Evolutionary conservation across 1,140 invertebrate genomes (phyloP).

Genomic region (Samia ricini): DNA sequence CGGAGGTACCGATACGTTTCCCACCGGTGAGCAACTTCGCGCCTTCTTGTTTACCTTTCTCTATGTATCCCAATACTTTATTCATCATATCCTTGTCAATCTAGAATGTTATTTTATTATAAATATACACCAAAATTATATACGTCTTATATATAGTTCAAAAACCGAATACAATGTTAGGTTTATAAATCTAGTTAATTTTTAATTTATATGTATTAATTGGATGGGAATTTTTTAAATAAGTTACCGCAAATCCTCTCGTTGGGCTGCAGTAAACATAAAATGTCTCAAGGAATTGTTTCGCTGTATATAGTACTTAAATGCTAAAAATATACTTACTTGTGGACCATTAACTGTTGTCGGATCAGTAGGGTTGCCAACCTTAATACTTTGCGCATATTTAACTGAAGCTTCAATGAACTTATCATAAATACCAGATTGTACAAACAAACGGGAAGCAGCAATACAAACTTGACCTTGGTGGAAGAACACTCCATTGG

Average conservation of each 20-base stretch:
- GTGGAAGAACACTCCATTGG: constrained; percentile 89
- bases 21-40: constrained; percentile 84
- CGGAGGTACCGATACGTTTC: constrained; percentile 78
- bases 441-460: constrained; percentile 89
- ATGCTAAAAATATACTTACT: constrained; percentile 61
- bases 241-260: too few relatives aligned
- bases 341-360: constrained; percentile 89
- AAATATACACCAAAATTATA: neutral
- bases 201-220: too few relatives aligned
- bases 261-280: too few relatives aligned
- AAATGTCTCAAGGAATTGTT: too few relatives aligned
- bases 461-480: constrained; percentile 81
- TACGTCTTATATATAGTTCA: too few relatives aligned
- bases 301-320: neutral
- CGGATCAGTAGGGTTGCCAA: constrained; percentile 89
- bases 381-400: constrained; percentile 82
- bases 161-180: too few relatives aligned
- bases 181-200: too few relatives aligned
- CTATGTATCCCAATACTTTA: constrained; percentile 79
- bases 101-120: constrained; percentile 45
- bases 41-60: constrained; percentile 17
- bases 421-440: constrained; percentile 75
- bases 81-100: constrained; percentile 82
- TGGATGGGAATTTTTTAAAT: too few relatives aligned
- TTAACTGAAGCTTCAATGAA: constrained; percentile 85